phyloP scores from a whole-genome alignment of 2,113 vertebrate genomes.

The Gulo gulo region DNA sequence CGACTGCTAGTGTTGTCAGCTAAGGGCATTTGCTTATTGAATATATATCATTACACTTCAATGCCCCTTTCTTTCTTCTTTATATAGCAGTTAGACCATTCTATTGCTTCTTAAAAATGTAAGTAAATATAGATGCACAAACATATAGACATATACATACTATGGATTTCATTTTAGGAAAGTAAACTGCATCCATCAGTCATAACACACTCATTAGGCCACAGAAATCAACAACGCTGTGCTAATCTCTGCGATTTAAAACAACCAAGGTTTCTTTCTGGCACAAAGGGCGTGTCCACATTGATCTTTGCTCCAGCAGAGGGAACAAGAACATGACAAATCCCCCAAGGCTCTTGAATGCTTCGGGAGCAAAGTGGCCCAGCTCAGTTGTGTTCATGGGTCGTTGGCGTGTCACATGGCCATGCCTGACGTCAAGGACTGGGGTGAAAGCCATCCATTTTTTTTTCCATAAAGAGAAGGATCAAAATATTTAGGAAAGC shows the following conservation, averaged over 20 bases:
- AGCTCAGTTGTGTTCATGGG: neutral
- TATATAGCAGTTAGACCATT: neutral
- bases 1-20: neutral
- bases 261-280: neutral
- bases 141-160: neutral
- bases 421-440: neutral
- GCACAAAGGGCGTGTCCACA: neutral
- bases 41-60: neutral
- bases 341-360: too few species aligned
- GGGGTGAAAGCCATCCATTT: neutral
- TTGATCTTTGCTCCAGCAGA: neutral
- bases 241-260: neutral
- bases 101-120: neutral
- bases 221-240: neutral
- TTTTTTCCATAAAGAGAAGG: neutral
- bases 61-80: neutral
- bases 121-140: neutral
- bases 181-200: neutral
- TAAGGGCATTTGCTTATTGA: neutral
- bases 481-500: neutral
- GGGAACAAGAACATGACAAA: neutral
- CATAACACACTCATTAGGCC: neutral
- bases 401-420: neutral
- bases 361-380: neutral
- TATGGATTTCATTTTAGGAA: neutral